phyloP scores from a whole-genome alignment of 2,888 invertebrate species.

The Polyommatus iphigenia region DNA sequence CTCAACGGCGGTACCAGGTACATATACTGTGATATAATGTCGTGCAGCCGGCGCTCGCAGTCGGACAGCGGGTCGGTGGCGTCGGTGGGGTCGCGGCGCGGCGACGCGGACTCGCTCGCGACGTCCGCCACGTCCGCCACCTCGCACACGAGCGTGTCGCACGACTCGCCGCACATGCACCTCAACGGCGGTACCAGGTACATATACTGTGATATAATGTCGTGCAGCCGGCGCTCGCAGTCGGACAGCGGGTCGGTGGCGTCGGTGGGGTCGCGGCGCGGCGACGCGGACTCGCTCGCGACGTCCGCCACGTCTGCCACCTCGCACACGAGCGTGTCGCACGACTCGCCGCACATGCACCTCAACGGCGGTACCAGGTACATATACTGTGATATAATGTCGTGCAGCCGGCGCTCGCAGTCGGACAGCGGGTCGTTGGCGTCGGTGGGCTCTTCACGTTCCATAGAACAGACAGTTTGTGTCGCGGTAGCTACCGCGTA shows the following conservation, averaged over 20 bases:
- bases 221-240: slow-evolving; percentile 76
- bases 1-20: slow-evolving; percentile 61
- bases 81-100: slow-evolving; percentile 62
- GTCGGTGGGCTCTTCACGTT: slow-evolving; percentile 69
- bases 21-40: not conserved
- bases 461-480: too few relatives aligned
- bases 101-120: slow-evolving; percentile 91
- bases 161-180: slow-evolving; percentile 80
- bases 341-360: slow-evolving; percentile 80
- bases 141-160: slow-evolving; percentile 73
- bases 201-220: too few relatives aligned
- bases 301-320: slow-evolving; percentile 87
- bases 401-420: slow-evolving; percentile 76
- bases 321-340: slow-evolving; percentile 73
- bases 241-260: slow-evolving; percentile 88
- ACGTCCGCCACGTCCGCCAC: slow-evolving; percentile 85
- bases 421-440: slow-evolving; percentile 88
- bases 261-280: slow-evolving; percentile 74
- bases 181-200: slow-evolving; percentile 59
- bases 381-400: too few relatives aligned
- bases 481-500: too few relatives aligned
- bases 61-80: slow-evolving; percentile 88
- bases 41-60: slow-evolving; percentile 76
- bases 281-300: slow-evolving; percentile 91
- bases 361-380: slow-evolving; percentile 59